These are phyloP conservation scores for Struthidea cinerea DNA, from an alignment of 2,113 vertebrate species.

Conservation along the genomic window DNA sequence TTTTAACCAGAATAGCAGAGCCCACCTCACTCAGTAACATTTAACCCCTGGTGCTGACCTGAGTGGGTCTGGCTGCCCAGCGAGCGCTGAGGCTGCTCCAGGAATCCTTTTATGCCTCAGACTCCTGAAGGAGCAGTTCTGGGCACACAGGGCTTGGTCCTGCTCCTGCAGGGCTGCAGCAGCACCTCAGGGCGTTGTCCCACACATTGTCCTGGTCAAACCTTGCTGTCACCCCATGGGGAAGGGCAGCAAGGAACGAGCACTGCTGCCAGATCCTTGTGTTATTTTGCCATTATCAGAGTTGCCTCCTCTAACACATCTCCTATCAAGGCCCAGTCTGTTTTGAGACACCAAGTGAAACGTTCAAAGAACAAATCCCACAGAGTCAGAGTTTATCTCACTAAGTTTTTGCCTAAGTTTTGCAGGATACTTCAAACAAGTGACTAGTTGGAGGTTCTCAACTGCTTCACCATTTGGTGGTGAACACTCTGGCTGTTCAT, in stretches of 20 bases:
- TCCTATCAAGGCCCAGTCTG: neutral
- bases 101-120: neutral
- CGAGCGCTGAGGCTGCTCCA: neutral
- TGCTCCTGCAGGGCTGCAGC: neutral
- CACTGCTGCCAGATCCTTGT: neutral
- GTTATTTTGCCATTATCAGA: neutral
- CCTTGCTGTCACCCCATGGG: neutral
- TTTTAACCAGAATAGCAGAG: neutral
- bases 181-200: rapidly evolving
- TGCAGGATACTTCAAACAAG: neutral
- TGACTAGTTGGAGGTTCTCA: neutral
- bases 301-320: neutral
- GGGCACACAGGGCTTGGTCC: neutral
- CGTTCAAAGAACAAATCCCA: neutral
- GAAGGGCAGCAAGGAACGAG: neutral
- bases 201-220: neutral
- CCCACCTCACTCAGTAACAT: neutral
- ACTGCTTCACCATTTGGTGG: neutral
- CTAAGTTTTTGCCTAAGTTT: neutral
- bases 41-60: neutral
- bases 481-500: neutral
- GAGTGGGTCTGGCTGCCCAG: neutral
- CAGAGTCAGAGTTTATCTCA: neutral
- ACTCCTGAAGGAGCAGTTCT: neutral
- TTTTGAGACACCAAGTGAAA: neutral